These are phyloP conservation scores for Ambastaia sidthimunki DNA, from an alignment of 2,797 vertebrate genomes.

Conservation along the genomic window DNA sequence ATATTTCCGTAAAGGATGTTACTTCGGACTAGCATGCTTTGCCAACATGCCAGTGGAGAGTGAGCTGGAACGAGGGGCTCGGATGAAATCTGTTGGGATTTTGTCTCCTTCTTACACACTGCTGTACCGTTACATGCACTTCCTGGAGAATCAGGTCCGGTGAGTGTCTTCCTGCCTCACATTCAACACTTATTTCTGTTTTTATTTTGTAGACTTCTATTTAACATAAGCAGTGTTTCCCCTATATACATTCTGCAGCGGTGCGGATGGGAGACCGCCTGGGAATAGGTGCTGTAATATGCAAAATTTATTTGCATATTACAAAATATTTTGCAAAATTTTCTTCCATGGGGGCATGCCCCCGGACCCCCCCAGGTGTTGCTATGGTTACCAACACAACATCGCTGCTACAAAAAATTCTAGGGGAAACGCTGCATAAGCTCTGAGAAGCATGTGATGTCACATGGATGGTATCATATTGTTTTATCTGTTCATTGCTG, in stretches of 20 bases:
- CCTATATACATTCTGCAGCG: too few relatives aligned
- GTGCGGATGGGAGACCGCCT: too few relatives aligned
- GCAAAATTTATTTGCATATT: too few relatives aligned
- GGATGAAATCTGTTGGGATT: constrained; percentile 98
- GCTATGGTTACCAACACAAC: too few relatives aligned
- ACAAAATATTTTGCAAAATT: too few relatives aligned
- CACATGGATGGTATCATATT: constrained; percentile 26
- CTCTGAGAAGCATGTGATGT: constrained; percentile 56
- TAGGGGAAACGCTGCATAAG: too few relatives aligned
- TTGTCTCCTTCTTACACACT: constrained; percentile 96
- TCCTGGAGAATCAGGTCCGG: constrained; percentile 99
- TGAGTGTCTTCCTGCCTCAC: constrained; percentile 67
- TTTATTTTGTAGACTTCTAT: constrained; percentile 62
- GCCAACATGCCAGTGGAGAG: constrained; percentile 99
- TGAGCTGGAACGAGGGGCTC: constrained; percentile 91
- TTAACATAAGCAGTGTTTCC: too few relatives aligned
- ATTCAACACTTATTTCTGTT: constrained; percentile 26
- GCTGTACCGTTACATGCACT: constrained; percentile 98
- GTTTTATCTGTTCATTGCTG: not conserved
- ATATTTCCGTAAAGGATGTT: constrained; percentile 96
- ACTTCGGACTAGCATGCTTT: constrained; percentile 97
- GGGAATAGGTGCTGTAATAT: too few relatives aligned
- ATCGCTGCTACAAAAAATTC: too few relatives aligned
- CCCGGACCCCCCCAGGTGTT: too few relatives aligned
- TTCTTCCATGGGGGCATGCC: too few relatives aligned